Base-by-base conservation (phyloP, 2,113 vertebrate genomes). In the Platysternon megacephalum region DNA sequence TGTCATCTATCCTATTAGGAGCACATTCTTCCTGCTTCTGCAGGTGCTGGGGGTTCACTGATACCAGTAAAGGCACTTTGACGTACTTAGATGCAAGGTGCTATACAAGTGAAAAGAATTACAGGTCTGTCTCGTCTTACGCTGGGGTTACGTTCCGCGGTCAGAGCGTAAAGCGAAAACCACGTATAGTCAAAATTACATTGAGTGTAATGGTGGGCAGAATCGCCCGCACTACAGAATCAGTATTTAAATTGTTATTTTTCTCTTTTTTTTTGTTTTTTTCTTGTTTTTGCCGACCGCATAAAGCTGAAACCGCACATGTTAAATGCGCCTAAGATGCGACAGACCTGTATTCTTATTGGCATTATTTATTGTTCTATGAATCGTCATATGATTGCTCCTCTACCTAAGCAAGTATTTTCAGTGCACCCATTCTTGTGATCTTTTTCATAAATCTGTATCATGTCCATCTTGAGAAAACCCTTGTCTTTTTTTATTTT, bases 21-120 rank as follows among this genome's bases (percentile, higher is more conserved):
- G 74, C 42, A 72, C 44, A 52, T 81, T 88, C 26, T 48, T 74
- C 16, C n/a, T 78, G 16, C 74, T 56, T 26, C 44, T 11, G 46
- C 29, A 0, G 0, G 74, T n/a, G 24, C 81, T 24, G 29, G 0
- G 29, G 3, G 22, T 4, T 39, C 0, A 56, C 9, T 1, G 56
- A 6, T 8, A 12, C 17, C n/a, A 1, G 0, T 19, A 0, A 83
- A 48, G 44, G 17, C 35, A 68, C 35, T n/a, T n/a, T 74, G 65
- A 74, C 68, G 6, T 12, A 52, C 65, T 8, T 53, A 1, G 0
- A 2, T 0, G 1, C 21, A 80, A 5, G 0, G 46, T 29, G 17
- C 13, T 58, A 3, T 6, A 1, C 0, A 16, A 46, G n/a, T 22
- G 65, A 21, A 6, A 78, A 46, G 0, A 0, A 0, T 19, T 21